Base-by-base conservation (phyloP, 2,113 vertebrate genomes). In the Atractosteus spatula region DNA sequence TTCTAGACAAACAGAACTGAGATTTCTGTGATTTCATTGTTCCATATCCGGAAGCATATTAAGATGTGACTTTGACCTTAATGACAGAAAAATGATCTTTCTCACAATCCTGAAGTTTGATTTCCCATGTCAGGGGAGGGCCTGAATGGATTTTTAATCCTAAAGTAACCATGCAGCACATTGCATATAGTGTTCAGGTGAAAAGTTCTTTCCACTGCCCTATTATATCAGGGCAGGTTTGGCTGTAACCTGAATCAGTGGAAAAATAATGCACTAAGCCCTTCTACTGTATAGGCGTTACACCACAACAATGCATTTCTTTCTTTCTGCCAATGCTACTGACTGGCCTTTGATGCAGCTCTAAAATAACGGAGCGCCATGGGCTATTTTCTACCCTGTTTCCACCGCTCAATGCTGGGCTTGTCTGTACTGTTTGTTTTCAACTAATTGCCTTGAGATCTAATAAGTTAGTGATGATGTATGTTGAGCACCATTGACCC, bases 401-500 rank as follows among this genome's bases (percentile, higher is more conserved):
- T 92, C 85, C 87, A 72, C 76, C 84, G 88, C 91, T 96, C 95
- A 96, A 96, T 97, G 91, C 92, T 89, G 72, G 81, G 91, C 93
- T 95, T 97, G 96, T 98, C 94, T 95, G 86, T 84, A 91, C 94
- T 96, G 94, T 95, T 96, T 96, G 95, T 96, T 96, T 96, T 95
- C 93, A 79, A 88, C 94, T 98, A 97, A 99, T 97, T 97, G 96
- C 92, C 92, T 94, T 85, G 87, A 94, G 92, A 94, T 95, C 94
- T 98, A 98, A 98, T 98, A 98, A 96, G 95, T 94, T 95, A 90
- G 96, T 97, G 96, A 97, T 97, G 96, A 98, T 93, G 93, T 97
- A 94, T 75, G 83, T 82, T 82, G 81, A 91, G 88, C 91, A 89
- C 90, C 85, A 85, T 71, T 95, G 94, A 96, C 93, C 93, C 87